These are phyloP conservation scores for Sylvia atricapilla DNA, from an alignment of 2,113 vertebrate genomes.

Conservation along the genomic window DNA sequence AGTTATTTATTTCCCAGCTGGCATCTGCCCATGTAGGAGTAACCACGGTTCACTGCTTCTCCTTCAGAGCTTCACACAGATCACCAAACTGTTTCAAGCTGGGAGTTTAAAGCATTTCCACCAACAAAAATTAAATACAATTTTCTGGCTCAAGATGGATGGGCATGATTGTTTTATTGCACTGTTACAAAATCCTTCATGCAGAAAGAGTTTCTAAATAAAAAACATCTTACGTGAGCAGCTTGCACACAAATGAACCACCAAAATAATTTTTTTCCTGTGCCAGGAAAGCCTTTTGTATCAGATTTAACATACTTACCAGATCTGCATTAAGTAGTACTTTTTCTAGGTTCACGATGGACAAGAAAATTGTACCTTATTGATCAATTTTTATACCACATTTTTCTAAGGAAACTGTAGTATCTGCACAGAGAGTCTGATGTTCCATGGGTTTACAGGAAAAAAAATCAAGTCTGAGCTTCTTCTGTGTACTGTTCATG, in stretches of 20 bases:
- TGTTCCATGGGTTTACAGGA: neutral
- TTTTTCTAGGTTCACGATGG: neutral
- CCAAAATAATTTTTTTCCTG: neutral
- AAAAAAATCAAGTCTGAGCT: neutral
- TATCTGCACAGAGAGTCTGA: neutral
- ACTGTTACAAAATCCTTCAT: neutral
- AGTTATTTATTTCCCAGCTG: neutral
- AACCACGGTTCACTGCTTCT: neutral
- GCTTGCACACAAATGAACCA: neutral
- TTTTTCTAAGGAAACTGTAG: neutral
- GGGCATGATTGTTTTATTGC: neutral
- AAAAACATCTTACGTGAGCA: neutral
- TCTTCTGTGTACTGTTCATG: neutral
- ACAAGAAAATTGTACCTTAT: neutral
- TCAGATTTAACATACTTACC: neutral
- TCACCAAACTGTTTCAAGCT: neutral
- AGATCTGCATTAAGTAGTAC: neutral
- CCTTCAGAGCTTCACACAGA: neutral
- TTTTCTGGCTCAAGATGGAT: neutral
- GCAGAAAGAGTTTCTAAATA: conserved; percentile 24
- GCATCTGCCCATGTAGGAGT: neutral
- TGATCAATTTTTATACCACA: neutral
- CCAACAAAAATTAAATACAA: neutral
- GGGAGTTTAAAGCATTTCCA: neutral
- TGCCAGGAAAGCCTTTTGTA: neutral